phyloP scores from a whole-genome alignment of 1,140 invertebrate genomes.

The Drosophila trapezifrons region DNA sequence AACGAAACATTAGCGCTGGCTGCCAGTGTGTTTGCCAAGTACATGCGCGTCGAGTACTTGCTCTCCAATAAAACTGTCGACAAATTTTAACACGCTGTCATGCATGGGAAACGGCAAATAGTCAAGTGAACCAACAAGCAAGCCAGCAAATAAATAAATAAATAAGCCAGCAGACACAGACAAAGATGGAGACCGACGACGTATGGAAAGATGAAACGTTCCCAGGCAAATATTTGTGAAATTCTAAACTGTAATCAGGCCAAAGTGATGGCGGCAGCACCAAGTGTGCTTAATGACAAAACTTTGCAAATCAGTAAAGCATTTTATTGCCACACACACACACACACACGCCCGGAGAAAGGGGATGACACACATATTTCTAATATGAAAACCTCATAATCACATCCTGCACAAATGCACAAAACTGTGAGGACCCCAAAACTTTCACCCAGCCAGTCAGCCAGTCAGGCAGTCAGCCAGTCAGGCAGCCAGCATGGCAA shows the following conservation, averaged over 20 bases:
- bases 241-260: constrained; percentile 69
- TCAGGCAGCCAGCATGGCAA: constrained; percentile 40
- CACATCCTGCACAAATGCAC: constrained; percentile 60
- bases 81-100: constrained; percentile 54
- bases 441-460: constrained; percentile 38
- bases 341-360: constrained; percentile 3
- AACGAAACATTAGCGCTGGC: constrained; percentile 9
- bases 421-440: constrained; percentile 26
- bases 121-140: constrained; percentile 42
- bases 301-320: constrained; percentile 78
- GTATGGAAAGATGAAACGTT: constrained; percentile 28
- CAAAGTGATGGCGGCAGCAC: constrained; percentile 38
- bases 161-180: background rate
- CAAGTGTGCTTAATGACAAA: constrained; percentile 80
- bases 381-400: constrained; percentile 68
- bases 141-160: constrained; percentile 33
- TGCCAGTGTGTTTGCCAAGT: constrained; percentile 36
- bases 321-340: constrained; percentile 67
- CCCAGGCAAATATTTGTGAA: constrained; percentile 67
- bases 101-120: constrained; percentile 46
- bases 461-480: constrained; percentile 14
- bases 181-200: background rate
- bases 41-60: constrained; percentile 23
- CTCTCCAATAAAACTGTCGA: constrained; percentile 56
- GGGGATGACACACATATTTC: constrained; percentile 44